A percentile compares a stretch with the other conserved stretches of the same genome.
Evolutionary conservation across 1,140 invertebrate genomes (phyloP).

Genomic region (Pararge aegeria): DNA sequence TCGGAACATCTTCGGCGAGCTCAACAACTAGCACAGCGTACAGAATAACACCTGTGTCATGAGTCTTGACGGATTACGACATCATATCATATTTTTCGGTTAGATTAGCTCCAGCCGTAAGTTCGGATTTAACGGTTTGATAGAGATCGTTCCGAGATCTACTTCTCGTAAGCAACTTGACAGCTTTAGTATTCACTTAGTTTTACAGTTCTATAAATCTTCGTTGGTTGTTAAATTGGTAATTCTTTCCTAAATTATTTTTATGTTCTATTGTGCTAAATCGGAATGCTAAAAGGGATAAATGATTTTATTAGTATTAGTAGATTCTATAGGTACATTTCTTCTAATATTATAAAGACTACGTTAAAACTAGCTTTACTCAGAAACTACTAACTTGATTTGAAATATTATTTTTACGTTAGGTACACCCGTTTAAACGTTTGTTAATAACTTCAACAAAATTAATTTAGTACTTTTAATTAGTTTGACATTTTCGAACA

Average conservation of each 20-base stretch:
- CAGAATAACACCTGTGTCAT: neutral
- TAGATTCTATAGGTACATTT: neutral
- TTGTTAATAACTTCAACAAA: too few species aligned
- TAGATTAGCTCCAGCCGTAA: slow-evolving; percentile 37
- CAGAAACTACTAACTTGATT: too few species aligned
- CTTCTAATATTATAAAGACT: too few species aligned
- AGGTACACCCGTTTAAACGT: too few species aligned
- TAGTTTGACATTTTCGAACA: too few species aligned
- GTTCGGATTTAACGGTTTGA: slow-evolving; percentile 30
- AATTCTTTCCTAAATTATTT: neutral
- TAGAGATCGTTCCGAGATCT: slow-evolving; percentile 7
- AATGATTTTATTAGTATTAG: neutral
- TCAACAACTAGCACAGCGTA: neutral
- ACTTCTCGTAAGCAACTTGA: slow-evolving; percentile 17
- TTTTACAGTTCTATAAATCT: slow-evolving; percentile 21
- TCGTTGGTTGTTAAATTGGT: slow-evolving; percentile 1
- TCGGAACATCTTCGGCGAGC: neutral
- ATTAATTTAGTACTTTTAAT: too few species aligned
- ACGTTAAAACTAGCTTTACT: too few species aligned
- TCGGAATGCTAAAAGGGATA: neutral
- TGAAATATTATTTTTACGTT: too few species aligned
- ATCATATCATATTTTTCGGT: slow-evolving; percentile 30
- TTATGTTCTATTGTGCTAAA: neutral
- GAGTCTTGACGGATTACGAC: slow-evolving; percentile 22
- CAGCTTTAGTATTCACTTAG: slow-evolving; percentile 21